Base-by-base conservation (phyloP, 1,140 invertebrate species). In the roundworm (Caenorhabditis elegans) region DNA sequence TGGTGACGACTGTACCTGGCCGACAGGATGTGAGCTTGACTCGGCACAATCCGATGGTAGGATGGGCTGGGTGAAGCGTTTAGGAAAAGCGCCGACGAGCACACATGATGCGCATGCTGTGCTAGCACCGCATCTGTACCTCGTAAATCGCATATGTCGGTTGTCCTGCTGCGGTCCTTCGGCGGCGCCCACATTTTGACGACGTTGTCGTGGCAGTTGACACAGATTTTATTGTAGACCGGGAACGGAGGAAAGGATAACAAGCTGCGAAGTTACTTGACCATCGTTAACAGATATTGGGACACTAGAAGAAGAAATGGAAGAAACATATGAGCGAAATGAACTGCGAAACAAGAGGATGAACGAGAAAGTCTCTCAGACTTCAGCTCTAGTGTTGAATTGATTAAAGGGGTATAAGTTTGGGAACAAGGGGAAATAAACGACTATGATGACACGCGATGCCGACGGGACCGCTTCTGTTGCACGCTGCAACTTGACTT, bases 321-420 rank as follows among this genome's bases (percentile, higher is more conserved):
- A 34, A 60, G 34, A 39, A 70, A 39, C 60, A 70, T 70, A 70
- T 70, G 60, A 70, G 34, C 26, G 60, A 70, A 70, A 70, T 43
- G 31, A 39, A 6, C 60, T 19, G 60, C 3, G 49, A 24, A 22
- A 24, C 8, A 22, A 53, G 22, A 39, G 28, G 34, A 60, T n/a
- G 15, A 70, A 70, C 60, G n/a, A 39, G 5, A 70, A 39, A 5
- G 60, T 70, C 19, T 60, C 8, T 11, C 6, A 34, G 31, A 34
- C 13, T n/a, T 60, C 31, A 60, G 28, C 3, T 17, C 39, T 17
- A 60, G 34, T 19, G 28, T 19, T 24, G 34, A 70, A 70, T 39
- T 70, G 60, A 70, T 70, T 70, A 70, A 70, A 70, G 60, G 60
- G 60, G 34, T 70, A 70, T 70, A 70, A 70, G 60, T 70, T 70